Evolutionary conservation across 2,888 invertebrate species (phyloP).

Genomic region (Artemia sp.): DNA sequence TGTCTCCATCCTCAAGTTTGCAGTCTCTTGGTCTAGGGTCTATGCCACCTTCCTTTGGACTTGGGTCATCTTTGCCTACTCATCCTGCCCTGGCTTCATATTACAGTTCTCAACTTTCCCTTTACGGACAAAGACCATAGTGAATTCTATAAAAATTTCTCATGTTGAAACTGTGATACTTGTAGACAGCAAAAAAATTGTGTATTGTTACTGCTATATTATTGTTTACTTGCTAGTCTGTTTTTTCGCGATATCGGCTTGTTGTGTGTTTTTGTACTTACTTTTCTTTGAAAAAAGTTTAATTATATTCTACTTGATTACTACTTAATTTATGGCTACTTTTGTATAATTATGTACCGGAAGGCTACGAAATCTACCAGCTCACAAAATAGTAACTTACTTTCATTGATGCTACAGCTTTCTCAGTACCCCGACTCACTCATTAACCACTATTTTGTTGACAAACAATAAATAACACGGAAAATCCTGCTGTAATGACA

Average conservation of each 20-base stretch:
- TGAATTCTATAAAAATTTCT: background rate
- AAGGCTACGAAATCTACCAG: too few relatives aligned
- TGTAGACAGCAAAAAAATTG: background rate
- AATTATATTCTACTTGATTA: background rate
- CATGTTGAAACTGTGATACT: slow-evolving; percentile 5
- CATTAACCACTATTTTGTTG: too few relatives aligned
- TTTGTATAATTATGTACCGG: too few relatives aligned
- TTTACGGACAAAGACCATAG: slow-evolving; percentile 11
- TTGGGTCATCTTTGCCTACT: background rate
- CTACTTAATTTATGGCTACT: too few relatives aligned
- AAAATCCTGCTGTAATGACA: too few relatives aligned
- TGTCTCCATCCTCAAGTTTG: slow-evolving; percentile 8
- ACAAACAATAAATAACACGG: too few relatives aligned
- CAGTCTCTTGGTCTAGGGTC: background rate
- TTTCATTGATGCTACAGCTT: too few relatives aligned
- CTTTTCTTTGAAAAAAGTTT: slow-evolving; percentile 9
- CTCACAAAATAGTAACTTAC: too few relatives aligned
- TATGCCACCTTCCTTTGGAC: slow-evolving; percentile 7
- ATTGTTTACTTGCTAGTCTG: background rate
- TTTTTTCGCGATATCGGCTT: slow-evolving; percentile 2
- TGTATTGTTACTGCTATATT: background rate
- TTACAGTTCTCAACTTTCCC: slow-evolving; percentile 12
- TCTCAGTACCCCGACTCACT: too few relatives aligned
- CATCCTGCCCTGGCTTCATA: slow-evolving; percentile 13
- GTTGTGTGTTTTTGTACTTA: slow-evolving; percentile 12